Evolutionary conservation across 2,113 vertebrate genomes (phyloP).

Genomic region (Pantherophis guttatus): DNA sequence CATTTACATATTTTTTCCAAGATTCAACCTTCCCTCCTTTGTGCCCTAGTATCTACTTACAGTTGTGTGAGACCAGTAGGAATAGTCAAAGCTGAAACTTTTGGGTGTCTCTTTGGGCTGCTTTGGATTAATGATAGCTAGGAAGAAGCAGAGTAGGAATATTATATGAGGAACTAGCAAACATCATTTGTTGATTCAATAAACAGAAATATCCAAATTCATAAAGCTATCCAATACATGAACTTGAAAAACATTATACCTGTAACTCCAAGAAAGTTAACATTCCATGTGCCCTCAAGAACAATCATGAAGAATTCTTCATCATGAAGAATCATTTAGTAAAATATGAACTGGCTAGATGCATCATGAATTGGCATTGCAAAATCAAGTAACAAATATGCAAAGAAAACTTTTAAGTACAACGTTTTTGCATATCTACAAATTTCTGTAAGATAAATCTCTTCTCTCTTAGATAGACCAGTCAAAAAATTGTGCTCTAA

Average conservation of each 20-base stretch:
- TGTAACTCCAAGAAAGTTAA: not conserved
- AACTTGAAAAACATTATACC: not conserved
- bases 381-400: not conserved
- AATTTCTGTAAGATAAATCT: not conserved
- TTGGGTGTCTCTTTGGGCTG: conserved; percentile 94
- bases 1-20: not conserved
- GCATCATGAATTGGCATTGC: not conserved
- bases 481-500: not conserved
- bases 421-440: not conserved
- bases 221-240: not conserved
- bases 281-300: not conserved
- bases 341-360: not conserved
- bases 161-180: not conserved
- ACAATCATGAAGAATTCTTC: too few relatives aligned
- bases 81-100: conserved; percentile 99
- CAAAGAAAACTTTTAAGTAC: not conserved
- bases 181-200: not conserved
- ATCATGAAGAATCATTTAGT: not conserved
- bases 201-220: not conserved
- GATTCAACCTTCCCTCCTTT: not conserved
- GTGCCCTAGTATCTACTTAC: conserved; percentile 65
- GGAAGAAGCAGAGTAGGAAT: conserved; percentile 58
- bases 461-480: not conserved
- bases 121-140: conserved; percentile 96
- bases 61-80: conserved; percentile 98